Percentiles rank a stretch among this genome's conserved stretches.
These are phyloP conservation scores for Chromoteleia sp. DNA, from an alignment of 2,888 invertebrate genomes.

Conservation along the genomic window DNA sequence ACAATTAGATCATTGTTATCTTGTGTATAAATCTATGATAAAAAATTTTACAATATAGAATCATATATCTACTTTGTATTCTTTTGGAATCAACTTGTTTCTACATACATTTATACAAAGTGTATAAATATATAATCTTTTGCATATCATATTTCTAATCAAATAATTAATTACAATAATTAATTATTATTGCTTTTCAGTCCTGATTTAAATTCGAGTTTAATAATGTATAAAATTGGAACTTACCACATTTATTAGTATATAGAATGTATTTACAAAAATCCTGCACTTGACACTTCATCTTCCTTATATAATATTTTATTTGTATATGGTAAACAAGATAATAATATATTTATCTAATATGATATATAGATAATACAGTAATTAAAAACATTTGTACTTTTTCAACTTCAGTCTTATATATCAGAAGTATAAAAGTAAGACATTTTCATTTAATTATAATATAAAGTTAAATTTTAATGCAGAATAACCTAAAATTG, in stretches of 20 bases:
- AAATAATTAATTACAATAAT: no score
- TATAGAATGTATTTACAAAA: not conserved
- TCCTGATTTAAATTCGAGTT: no score
- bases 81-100: no score
- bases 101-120: no score
- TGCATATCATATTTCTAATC: no score
- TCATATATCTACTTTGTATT: no score
- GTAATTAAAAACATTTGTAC: constrained; percentile 11
- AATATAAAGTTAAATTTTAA: not conserved
- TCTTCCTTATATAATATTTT: not conserved
- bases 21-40: no score
- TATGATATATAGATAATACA: not conserved
- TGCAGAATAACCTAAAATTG: constrained; percentile 24
- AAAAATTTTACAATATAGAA: no score
- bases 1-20: no score
- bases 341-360: not conserved
- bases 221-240: not conserved
- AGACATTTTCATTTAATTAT: not conserved
- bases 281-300: not conserved
- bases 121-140: no score
- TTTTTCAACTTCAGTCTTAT: not conserved
- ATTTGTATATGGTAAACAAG: constrained; percentile 1
- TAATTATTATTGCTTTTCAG: no score
- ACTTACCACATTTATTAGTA: not conserved
- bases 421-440: constrained; percentile 9